phyloP scores from a whole-genome alignment of 2,888 invertebrate genomes.

The Hirtodrosophila histrioides region DNA sequence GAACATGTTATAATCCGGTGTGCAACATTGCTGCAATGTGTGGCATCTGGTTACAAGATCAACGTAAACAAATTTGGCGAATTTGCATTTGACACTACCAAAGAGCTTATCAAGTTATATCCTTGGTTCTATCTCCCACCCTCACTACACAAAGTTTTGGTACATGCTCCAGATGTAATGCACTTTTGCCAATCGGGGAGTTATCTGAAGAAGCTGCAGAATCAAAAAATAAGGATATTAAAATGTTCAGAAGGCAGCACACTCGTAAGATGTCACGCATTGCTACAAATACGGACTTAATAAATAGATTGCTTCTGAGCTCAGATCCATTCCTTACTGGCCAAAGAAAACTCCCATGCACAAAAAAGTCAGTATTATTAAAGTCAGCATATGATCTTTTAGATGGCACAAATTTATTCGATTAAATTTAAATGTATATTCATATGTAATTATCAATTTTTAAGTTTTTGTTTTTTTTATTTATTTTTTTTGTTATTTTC shows the following conservation, averaged over 20 bases:
- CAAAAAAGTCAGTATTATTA: constrained; percentile 6
- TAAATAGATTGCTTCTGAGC: too few relatives aligned
- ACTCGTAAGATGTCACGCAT: too few relatives aligned
- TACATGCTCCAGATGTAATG: constrained; percentile 14
- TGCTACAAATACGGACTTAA: too few relatives aligned
- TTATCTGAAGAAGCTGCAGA: constrained; percentile 6
- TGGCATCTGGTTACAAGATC: constrained; percentile 8
- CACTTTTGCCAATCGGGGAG: constrained; percentile 14
- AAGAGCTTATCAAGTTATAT: neutral
- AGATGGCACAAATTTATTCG: too few relatives aligned
- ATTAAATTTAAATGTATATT: too few relatives aligned
- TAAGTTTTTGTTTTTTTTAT: too few relatives aligned
- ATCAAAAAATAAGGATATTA: constrained; percentile 7
- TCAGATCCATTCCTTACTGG: constrained; percentile 3
- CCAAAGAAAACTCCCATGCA: constrained; percentile 8
- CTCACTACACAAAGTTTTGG: constrained; percentile 4
- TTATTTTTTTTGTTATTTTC: too few relatives aligned
- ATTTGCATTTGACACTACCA: neutral
- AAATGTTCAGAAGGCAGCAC: constrained; percentile 3
- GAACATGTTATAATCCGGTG: constrained; percentile 9
- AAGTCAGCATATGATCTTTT: constrained; percentile 7
- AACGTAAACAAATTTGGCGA: neutral
- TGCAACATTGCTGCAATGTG: constrained; percentile 10
- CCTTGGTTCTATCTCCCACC: constrained; percentile 9
- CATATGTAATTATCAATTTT: too few relatives aligned